A percentile compares a stretch with the other conserved stretches of the same genome.
phyloP scores from a whole-genome alignment of 2,113 vertebrate species.

The Zosterops borbonicus region DNA sequence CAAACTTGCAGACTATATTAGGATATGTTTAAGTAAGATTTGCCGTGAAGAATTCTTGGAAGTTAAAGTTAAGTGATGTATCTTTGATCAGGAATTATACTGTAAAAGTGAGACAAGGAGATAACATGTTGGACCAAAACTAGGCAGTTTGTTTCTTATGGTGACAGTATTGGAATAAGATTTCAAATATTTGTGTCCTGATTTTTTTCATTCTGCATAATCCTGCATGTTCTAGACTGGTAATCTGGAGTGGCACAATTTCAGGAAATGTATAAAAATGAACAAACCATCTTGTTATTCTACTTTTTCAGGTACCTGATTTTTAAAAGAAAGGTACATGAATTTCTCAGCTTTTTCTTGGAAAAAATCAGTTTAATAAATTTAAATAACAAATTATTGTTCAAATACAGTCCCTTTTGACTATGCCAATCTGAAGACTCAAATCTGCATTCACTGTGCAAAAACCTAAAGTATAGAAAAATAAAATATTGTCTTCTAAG shows the following conservation, averaged over 20 bases:
- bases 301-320: neutral
- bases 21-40: neutral
- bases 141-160: neutral
- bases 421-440: neutral
- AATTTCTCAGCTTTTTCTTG: neutral
- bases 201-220: neutral
- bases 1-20: neutral
- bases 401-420: neutral
- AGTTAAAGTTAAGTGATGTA: neutral
- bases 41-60: neutral
- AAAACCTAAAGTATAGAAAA: neutral
- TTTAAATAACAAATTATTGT: neutral
- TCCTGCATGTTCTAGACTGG: rapidly evolving
- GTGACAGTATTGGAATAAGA: neutral
- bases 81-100: neutral
- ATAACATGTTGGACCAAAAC: neutral
- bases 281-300: neutral
- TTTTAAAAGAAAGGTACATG: neutral
- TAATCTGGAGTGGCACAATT: neutral
- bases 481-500: neutral
- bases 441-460: neutral
- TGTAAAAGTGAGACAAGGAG: neutral
- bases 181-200: neutral
- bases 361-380: neutral
- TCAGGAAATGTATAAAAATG: neutral